Base-by-base conservation (phyloP, 23 tunicate species). In the Aplidium turbinatum region DNA sequence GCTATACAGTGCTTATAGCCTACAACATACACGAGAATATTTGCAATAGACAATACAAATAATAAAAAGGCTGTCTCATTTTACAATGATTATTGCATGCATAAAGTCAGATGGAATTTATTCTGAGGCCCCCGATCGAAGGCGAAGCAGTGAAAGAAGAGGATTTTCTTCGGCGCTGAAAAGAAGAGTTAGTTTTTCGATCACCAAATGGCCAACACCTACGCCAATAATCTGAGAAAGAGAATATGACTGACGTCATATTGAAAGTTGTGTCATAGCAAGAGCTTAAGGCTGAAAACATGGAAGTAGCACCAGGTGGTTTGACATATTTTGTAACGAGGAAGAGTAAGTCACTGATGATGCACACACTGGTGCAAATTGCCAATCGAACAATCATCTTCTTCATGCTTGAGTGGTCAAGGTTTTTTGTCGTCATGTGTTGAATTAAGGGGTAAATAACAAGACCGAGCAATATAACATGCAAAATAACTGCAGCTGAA, bases 351-450 rank as follows among this genome's bases (percentile, higher is more conserved):
- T 66, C 72, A 18, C 35, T 22, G 23, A 66, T 3, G 38, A 66
- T 39, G 51, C 72, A 66, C 11, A 66, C 51, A 5, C 26, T 35
- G 13, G 72, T 66, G 38, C 72, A 35, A 39, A 66, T 11, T 18
- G 26, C 72, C 11, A 66, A 24, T 3, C 72, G 51, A 66, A 66
- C 26, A 5, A 66, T 24, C 4, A 51, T 66, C 38, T 23, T 66
- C 38, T 66, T 66, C 27, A 66, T 3, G 16, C 51, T 39, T 4
- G 13, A 7, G 4, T 38, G 72, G 28, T 28, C 4, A 23, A 38
- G 6, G 11, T n/a, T 66, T 22, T 39, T 66, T 38, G 72, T 5
- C 27, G 16, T 3, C 4, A 38, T 38, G 30, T 66, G 72, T 7
- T 5, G 4, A 5, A 36, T 26, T 3, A 66, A 30, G 21, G 72